These are phyloP conservation scores for Lepidurus arcticus DNA, from an alignment of 1,140 invertebrate species.

Conservation along the genomic window DNA sequence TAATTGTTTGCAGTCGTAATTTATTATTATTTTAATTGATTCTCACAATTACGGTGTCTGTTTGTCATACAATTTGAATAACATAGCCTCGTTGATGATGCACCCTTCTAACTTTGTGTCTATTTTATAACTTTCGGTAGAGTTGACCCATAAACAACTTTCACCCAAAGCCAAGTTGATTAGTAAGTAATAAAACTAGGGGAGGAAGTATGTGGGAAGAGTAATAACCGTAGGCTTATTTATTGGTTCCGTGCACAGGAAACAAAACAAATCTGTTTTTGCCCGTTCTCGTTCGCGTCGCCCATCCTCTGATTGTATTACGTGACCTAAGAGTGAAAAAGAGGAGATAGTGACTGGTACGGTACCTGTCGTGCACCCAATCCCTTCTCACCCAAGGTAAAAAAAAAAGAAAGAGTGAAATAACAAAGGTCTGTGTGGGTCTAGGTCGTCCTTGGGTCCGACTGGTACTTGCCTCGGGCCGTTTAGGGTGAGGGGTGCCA, in stretches of 20 bases:
- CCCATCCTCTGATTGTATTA: conserved; percentile 10
- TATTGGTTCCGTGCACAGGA: not conserved
- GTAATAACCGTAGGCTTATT: not conserved
- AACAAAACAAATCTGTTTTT: not conserved
- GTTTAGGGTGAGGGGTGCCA: not conserved
- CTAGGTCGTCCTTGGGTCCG: not conserved
- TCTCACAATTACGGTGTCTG: too few relatives aligned
- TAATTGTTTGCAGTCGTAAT: too few relatives aligned
- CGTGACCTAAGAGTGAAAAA: conserved; percentile 8
- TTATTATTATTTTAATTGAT: too few relatives aligned
- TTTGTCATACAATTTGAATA: too few relatives aligned
- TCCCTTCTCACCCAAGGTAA: not conserved
- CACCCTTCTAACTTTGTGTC: not conserved
- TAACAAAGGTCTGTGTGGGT: not conserved
- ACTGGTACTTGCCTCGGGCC: not conserved
- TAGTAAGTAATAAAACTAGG: not conserved
- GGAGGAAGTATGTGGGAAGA: not conserved
- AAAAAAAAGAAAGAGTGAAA: not conserved
- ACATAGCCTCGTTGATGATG: not conserved
- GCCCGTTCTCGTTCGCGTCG: not conserved
- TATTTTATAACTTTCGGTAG: not conserved
- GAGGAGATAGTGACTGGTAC: not conserved
- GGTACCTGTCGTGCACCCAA: conserved; percentile 11
- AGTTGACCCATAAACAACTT: not conserved
- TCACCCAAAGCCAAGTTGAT: not conserved